Percentiles rank a stretch among this genome's conserved stretches.
These are phyloP conservation scores for Phasia obesa DNA, from an alignment of 2,888 invertebrate genomes.

Conservation along the genomic window DNA sequence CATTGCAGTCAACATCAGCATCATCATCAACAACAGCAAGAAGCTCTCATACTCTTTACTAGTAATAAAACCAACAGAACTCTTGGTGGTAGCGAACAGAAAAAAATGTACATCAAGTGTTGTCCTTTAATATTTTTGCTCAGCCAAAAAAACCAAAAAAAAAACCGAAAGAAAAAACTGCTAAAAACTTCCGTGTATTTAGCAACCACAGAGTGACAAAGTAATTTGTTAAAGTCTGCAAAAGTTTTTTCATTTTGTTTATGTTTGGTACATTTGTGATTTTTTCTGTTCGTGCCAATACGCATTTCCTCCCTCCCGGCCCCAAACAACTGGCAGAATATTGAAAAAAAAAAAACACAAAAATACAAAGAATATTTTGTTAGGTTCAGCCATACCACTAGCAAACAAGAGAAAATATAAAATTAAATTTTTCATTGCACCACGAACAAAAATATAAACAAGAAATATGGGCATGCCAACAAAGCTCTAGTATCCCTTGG, in stretches of 20 bases:
- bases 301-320: slow-evolving; percentile 14
- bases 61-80: slow-evolving; percentile 33
- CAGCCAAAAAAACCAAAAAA: slow-evolving; percentile 9
- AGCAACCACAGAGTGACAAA: slow-evolving; percentile 69
- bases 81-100: slow-evolving; percentile 14
- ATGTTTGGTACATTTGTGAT: slow-evolving; percentile 22
- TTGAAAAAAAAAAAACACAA: slow-evolving; percentile 18
- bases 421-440: slow-evolving; percentile 63
- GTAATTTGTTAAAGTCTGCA: slow-evolving; percentile 70
- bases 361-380: slow-evolving; percentile 14
- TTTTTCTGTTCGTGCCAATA: slow-evolving; percentile 31
- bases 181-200: slow-evolving; percentile 69
- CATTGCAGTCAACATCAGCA: slow-evolving; percentile 57
- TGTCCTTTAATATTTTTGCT: slow-evolving; percentile 52
- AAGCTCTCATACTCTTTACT: slow-evolving; percentile 15
- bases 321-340: slow-evolving; percentile 13
- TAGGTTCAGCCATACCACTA: slow-evolving; percentile 34
- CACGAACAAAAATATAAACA: slow-evolving; percentile 15
- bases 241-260: slow-evolving; percentile 60
- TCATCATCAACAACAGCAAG: slow-evolving; percentile 33
- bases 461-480: background rate
- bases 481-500: slow-evolving; percentile 46
- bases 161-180: slow-evolving; percentile 3
- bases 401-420: slow-evolving; percentile 59
- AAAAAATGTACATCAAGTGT: slow-evolving; percentile 43